Percentiles rank a stretch among this genome's conserved stretches.
phyloP scores from a whole-genome alignment of 2,888 invertebrate genomes.

The Tenthredo amoena region DNA sequence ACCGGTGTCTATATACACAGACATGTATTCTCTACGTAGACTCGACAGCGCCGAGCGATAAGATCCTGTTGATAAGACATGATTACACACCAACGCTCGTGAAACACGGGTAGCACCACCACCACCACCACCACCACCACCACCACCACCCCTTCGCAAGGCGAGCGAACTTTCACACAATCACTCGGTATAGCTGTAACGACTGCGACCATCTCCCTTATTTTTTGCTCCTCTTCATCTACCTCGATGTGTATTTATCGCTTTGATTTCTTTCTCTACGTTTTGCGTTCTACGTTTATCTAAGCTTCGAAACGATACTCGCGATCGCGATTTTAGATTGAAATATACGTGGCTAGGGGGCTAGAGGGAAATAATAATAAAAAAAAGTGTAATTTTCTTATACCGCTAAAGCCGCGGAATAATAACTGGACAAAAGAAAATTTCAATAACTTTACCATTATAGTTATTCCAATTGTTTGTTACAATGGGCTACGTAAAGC shows the following conservation, averaged over 20 bases:
- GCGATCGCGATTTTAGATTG: background rate
- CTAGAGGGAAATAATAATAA: background rate
- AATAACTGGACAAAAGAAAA: conserved; percentile 60
- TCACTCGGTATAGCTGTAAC: conserved; percentile 11
- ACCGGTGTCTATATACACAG: background rate
- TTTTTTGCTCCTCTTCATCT: background rate
- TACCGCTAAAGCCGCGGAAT: background rate
- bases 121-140: conserved; percentile 7
- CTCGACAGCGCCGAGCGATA: conserved; percentile 68
- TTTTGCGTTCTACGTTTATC: background rate
- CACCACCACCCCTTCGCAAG: background rate
- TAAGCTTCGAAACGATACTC: background rate
- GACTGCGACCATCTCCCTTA: background rate
- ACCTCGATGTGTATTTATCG: background rate
- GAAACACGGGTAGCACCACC: conserved; percentile 19
- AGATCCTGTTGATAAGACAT: conserved; percentile 76
- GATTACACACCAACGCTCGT: conserved; percentile 69
- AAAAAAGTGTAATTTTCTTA: conserved; percentile 58
- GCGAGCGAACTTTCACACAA: conserved; percentile 17
- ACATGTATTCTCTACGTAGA: background rate
- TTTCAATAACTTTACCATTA: conserved; percentile 71
- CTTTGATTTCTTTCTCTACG: background rate
- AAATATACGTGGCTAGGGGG: background rate
- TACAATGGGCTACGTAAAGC: conserved; percentile 28
- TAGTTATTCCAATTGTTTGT: conserved; percentile 27